phyloP scores from a whole-genome alignment of 1,140 invertebrate genomes.

The Copidosoma floridanum region DNA sequence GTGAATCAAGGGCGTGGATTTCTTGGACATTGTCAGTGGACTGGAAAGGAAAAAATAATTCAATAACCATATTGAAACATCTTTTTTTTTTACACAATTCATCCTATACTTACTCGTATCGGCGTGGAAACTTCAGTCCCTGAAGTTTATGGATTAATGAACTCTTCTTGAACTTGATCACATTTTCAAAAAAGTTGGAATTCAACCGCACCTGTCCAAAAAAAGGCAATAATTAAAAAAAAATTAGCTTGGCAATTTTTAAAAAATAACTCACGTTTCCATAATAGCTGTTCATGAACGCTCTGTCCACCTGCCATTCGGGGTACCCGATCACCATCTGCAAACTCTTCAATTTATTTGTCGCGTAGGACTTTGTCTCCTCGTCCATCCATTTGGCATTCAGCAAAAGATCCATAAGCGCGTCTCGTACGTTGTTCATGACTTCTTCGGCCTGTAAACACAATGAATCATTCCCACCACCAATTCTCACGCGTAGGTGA shows the following conservation, averaged over 20 bases:
- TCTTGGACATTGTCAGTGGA: slow-evolving; percentile 16
- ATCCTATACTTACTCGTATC: slow-evolving; percentile 6
- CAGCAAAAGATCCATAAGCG: background rate
- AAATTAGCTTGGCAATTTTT: background rate
- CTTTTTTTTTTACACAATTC: no score
- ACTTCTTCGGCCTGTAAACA: slow-evolving; percentile 11
- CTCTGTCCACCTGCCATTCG: slow-evolving; percentile 5
- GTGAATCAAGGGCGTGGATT: slow-evolving; percentile 12
- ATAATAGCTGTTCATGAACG: slow-evolving; percentile 16
- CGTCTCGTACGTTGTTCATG: slow-evolving; percentile 5
- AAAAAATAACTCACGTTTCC: slow-evolving; percentile 7
- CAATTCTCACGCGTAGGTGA: no score
- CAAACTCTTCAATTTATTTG: slow-evolving; percentile 13
- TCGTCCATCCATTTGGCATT: slow-evolving; percentile 24
- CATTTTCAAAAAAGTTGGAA: slow-evolving; percentile 21
- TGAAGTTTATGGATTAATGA: slow-evolving; percentile 1
- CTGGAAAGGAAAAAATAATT: background rate
- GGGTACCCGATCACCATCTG: slow-evolving; percentile 15
- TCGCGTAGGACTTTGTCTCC: slow-evolving; percentile 11
- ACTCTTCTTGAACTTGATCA: slow-evolving; percentile 19
- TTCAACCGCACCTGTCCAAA: slow-evolving; percentile 11
- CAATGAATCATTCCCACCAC: no score
- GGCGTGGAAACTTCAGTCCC: slow-evolving; percentile 6
- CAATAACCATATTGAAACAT: no score
- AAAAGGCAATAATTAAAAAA: no score